Conservation (phyloP, 2,797 vertebrate genomes). For the Anomalospiza imberbis region DNA sequence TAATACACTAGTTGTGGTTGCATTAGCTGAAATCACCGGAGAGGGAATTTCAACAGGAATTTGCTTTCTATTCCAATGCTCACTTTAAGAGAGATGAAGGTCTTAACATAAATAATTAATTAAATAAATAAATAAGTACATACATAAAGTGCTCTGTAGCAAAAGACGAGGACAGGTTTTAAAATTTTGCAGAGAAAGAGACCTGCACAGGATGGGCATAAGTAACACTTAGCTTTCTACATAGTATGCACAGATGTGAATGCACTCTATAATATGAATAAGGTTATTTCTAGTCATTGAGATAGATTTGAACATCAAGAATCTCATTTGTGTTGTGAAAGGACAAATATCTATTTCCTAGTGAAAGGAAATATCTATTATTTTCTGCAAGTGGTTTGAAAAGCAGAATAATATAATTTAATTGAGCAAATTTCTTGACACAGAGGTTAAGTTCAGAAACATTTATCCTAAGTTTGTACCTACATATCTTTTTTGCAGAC, state of each 20-base stretch:
- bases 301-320: background rate
- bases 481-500: background rate
- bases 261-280: background rate
- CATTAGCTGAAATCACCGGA: background rate
- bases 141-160: background rate
- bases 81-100: background rate
- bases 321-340: background rate
- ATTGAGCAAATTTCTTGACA: background rate
- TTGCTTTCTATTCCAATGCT: background rate
- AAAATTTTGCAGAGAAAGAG: background rate
- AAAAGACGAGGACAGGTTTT: background rate
- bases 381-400: background rate
- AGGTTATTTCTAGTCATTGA: background rate
- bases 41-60: background rate
- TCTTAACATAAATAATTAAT: background rate
- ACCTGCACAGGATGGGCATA: background rate
- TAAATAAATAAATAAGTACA: background rate
- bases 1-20: background rate
- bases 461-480: background rate
- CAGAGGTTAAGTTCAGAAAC: background rate
- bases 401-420: background rate
- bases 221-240: background rate
- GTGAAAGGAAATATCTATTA: background rate
- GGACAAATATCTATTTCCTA: background rate
- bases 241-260: background rate